Evolutionary conservation across 2,797 vertebrate genomes (phyloP), one percentile per base, ranked within the genome.

Genomic region (Sardinella longiceps): DNA sequence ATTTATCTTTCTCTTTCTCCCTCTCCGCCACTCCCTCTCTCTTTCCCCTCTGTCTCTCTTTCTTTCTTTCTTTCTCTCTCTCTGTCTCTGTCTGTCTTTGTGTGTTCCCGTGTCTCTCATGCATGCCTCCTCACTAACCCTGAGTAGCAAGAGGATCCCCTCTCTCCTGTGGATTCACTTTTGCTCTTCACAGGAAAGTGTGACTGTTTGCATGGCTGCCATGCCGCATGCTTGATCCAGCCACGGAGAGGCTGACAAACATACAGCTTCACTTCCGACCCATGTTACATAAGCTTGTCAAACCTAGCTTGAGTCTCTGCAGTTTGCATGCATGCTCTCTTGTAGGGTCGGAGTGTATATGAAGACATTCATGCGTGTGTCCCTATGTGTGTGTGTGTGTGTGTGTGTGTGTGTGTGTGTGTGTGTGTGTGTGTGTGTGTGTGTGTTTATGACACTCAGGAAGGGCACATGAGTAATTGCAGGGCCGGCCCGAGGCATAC

Each of bases 401-500:
- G 28, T 66, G 63, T 33, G 25, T n/a, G 56, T 60, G 56, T 60
- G 56, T 60, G n/a, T 28, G 23, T 60, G 58, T 70, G 60, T 66
- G 25, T 66, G 60, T 66, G 60, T 66, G 25, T 66, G 63, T 70
- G 63, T 70, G 63, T 70, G 30, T 37, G 30, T 74, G 30, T 74
- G 33, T 37, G 28, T n/a, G 56, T 63, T 63, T 63, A 25, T 63
- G 60, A 63, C 60, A 60, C 5, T n/a, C 11, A 28, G 25, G 25
- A 11, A 63, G 10, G 28, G 58, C 28, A 30, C 60, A 63, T 63
- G 25, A 63, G 25, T 63, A 2, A 63, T 63, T 30, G 60, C n/a
- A n/a, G n/a, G n/a, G n/a, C n/a, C n/a, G n/a, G n/a, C n/a, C n/a
- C n/a, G n/a, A n/a, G n/a, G n/a, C n/a, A n/a, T n/a, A n/a, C n/a